Conservation (phyloP, 2,797 vertebrate species). For the Lithobates sylvaticus region DNA sequence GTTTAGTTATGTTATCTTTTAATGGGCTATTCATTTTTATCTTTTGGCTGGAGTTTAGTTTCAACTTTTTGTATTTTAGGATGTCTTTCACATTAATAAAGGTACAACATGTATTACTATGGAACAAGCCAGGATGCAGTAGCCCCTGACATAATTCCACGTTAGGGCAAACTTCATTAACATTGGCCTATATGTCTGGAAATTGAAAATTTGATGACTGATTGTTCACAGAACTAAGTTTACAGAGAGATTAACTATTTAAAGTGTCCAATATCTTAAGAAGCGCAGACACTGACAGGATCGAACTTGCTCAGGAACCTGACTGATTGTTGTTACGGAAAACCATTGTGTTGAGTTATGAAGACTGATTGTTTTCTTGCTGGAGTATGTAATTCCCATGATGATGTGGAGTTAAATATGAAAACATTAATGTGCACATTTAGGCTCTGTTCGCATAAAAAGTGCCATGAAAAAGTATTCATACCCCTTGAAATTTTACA, state of each 20-base stretch:
- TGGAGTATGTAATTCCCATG: not conserved
- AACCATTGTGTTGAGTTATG: not conserved
- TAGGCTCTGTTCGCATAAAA: no score
- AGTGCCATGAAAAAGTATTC: no score
- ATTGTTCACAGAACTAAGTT: slow-evolving; percentile 23
- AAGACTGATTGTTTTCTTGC: not conserved
- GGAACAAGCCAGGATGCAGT: not conserved
- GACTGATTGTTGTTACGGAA: not conserved
- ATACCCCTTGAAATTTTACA: no score
- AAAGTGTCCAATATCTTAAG: not conserved
- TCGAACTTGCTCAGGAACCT: not conserved
- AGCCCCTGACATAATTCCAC: slow-evolving; percentile 24
- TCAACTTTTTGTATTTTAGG: no score
- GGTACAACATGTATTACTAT: not conserved
- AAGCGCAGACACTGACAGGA: not conserved
- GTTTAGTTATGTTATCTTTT: no score
- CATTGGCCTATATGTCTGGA: slow-evolving; percentile 37
- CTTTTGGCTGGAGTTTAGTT: no score
- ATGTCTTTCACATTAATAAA: not conserved
- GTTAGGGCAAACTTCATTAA: slow-evolving; percentile 27
- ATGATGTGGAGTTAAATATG: not conserved
- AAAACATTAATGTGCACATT: not conserved
- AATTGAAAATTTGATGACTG: slow-evolving; percentile 17
- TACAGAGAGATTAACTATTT: slow-evolving; percentile 7
- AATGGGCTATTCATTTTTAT: no score